Conservation (phyloP, 2,797 vertebrate genomes). For the Propithecus deckenii region DNA sequence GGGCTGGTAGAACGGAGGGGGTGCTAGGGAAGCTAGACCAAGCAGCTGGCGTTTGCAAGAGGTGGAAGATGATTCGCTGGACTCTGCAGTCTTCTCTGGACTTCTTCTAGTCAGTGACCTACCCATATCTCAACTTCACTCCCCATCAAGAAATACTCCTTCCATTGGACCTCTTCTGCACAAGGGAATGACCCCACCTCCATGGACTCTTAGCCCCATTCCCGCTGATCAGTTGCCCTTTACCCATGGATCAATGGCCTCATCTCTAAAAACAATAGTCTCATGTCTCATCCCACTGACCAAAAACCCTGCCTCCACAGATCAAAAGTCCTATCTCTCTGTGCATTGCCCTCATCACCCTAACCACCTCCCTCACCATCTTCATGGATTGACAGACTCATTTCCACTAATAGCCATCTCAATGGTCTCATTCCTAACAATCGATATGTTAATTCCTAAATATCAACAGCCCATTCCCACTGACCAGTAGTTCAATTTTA, state of each 20-base stretch:
- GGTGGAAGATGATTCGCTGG: not conserved
- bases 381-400: not conserved
- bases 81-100: not conserved
- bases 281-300: not conserved
- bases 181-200: not conserved
- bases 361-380: not conserved
- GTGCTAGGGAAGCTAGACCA: not conserved
- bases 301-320: not conserved
- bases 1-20: not conserved
- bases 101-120: not conserved
- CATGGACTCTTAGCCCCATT: not conserved
- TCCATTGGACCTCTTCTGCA: not conserved
- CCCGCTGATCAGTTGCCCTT: not conserved
- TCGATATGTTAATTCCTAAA: not conserved
- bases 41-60: not conserved
- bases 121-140: not conserved
- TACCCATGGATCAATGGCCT: not conserved
- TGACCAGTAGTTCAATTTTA: not conserved
- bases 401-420: not conserved
- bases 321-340: not conserved
- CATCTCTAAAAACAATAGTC: not conserved
- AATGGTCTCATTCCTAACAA: not conserved
- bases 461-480: not conserved
- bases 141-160: conserved; percentile 9
- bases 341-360: not conserved